Conservation (phyloP, 2,797 vertebrate genomes). For the Benthosema pterotum region DNA sequence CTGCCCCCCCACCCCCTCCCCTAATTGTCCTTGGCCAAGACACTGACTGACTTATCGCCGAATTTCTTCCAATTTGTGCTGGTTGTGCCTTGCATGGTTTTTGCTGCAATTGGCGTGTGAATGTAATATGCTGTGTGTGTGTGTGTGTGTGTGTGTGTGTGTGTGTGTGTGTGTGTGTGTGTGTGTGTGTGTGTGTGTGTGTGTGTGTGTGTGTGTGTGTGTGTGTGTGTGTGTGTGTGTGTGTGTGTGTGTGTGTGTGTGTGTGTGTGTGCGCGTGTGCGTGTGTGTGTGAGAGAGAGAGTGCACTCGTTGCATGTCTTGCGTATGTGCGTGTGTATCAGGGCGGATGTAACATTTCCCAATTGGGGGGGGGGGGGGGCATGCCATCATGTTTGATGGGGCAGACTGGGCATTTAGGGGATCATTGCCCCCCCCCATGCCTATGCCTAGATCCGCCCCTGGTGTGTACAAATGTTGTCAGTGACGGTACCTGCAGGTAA, state of each 20-base stretch:
- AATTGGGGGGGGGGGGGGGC: too few species aligned
- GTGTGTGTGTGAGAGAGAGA: neutral
- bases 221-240: constrained; percentile 1
- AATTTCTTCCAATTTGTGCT: neutral
- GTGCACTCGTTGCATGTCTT: too few species aligned
- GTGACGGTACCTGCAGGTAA: constrained; percentile 17
- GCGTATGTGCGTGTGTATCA: neutral
- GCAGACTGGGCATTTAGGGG: too few species aligned
- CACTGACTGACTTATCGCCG: too few species aligned
- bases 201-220: constrained; percentile 1
- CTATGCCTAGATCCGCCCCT: too few species aligned
- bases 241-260: neutral
- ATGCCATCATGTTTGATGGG: too few species aligned
- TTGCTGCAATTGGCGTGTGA: constrained; percentile 5
- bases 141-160: constrained; percentile 18
- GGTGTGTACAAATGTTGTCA: neutral
- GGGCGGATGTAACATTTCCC: too few species aligned
- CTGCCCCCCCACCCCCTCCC: too few species aligned
- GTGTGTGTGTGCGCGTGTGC: neutral
- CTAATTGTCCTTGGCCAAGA: too few species aligned
- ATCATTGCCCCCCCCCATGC: too few species aligned
- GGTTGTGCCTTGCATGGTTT: too few species aligned
- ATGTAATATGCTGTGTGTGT: constrained; percentile 24
- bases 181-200: neutral
- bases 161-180: constrained; percentile 8